Evolutionary conservation across 2,888 invertebrate genomes (phyloP).

Genomic region (Scaptomyza polygonia): DNA sequence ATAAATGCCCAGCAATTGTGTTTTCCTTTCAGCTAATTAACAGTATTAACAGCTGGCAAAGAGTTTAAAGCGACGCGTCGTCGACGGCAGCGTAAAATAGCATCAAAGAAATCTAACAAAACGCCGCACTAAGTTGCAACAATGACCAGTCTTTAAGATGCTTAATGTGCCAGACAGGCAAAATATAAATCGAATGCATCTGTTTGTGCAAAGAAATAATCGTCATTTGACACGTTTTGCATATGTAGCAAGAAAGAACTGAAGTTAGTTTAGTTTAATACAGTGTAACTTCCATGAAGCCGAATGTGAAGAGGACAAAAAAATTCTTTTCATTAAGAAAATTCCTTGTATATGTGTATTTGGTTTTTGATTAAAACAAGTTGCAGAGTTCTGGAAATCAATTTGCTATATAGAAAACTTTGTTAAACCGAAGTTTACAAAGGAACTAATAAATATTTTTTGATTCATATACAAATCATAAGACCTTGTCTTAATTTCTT

Average conservation of each 20-base stretch:
- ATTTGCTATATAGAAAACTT: too few species aligned
- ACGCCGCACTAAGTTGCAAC: slow-evolving; percentile 27
- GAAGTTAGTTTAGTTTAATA: too few species aligned
- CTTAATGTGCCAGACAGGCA: slow-evolving; percentile 27
- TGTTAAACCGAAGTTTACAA: too few species aligned
- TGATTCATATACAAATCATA: too few species aligned
- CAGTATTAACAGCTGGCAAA: slow-evolving; percentile 40
- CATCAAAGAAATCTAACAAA: slow-evolving; percentile 49
- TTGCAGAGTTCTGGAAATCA: too few species aligned
- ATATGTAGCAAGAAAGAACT: not conserved
- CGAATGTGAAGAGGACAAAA: too few species aligned
- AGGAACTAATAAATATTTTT: too few species aligned
- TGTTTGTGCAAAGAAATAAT: slow-evolving; percentile 5
- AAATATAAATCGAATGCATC: slow-evolving; percentile 21
- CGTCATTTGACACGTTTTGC: not conserved
- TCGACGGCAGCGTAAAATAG: slow-evolving; percentile 11
- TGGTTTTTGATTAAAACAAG: too few species aligned
- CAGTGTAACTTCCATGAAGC: too few species aligned
- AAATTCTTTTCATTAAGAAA: too few species aligned
- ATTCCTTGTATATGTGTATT: too few species aligned
- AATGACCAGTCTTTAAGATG: slow-evolving; percentile 27
- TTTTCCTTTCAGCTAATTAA: slow-evolving; percentile 63
- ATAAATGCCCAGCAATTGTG: slow-evolving; percentile 64
- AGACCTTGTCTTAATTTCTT: too few species aligned
- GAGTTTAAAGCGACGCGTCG: slow-evolving; percentile 26